Percentiles rank a stretch among this genome's conserved stretches.
These are phyloP conservation scores for Erinaceus europaeus DNA, from an alignment of 2,113 vertebrate genomes.

Conservation along the genomic window DNA sequence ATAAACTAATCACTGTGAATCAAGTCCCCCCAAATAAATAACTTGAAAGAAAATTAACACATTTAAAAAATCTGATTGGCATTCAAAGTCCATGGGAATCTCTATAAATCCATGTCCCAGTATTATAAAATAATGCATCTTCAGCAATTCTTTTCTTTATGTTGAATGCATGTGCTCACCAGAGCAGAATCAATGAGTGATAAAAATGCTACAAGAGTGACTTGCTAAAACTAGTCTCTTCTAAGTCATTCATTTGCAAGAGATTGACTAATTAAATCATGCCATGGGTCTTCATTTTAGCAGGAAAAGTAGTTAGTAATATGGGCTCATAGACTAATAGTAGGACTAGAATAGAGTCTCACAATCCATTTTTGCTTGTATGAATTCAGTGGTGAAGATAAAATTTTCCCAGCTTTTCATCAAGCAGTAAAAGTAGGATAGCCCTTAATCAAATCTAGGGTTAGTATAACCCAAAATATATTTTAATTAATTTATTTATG, in stretches of 20 bases:
- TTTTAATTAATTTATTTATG: no score
- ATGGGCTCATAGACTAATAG: background rate
- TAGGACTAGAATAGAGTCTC: background rate
- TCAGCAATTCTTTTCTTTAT: slow-evolving; percentile 9
- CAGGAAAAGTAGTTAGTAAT: background rate
- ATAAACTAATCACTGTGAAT: slow-evolving; percentile 60
- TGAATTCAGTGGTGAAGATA: background rate
- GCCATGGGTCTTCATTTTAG: background rate
- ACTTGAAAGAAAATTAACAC: background rate
- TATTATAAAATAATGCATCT: background rate
- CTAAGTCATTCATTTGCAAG: background rate
- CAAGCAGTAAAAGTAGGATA: background rate
- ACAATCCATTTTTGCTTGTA: background rate
- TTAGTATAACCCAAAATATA: background rate
- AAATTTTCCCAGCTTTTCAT: background rate
- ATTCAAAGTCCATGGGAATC: background rate
- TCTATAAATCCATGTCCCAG: slow-evolving; percentile 1
- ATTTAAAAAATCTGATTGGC: background rate
- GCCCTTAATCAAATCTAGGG: background rate
- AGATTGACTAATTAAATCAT: slow-evolving; percentile 1
- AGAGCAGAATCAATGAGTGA: slow-evolving; percentile 17
- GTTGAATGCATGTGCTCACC: slow-evolving; percentile 26
- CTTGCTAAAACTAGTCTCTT: background rate
- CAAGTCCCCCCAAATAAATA: slow-evolving; percentile 58
- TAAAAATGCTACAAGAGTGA: background rate